Percentiles rank a stretch among this genome's conserved stretches.
These are phyloP conservation scores for Ladona fulva DNA, from an alignment of 1,140 invertebrate genomes.

Conservation along the genomic window DNA sequence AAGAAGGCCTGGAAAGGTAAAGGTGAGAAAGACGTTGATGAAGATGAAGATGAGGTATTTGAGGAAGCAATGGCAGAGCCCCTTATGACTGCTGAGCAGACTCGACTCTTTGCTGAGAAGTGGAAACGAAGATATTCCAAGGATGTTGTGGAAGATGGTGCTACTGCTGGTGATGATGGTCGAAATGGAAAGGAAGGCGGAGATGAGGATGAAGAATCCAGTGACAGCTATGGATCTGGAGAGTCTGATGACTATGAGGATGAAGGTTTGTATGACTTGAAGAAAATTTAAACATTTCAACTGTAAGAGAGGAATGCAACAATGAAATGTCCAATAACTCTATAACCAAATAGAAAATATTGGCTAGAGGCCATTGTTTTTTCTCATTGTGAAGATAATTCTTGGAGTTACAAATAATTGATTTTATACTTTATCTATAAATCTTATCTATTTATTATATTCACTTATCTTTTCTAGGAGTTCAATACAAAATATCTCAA, in stretches of 20 bases:
- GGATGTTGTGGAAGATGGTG: slow-evolving; percentile 23
- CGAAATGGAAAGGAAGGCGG: slow-evolving; percentile 19
- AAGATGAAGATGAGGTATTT: slow-evolving; percentile 48
- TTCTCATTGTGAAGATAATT: too few relatives aligned
- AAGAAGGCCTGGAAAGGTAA: neutral
- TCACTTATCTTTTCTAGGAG: too few relatives aligned
- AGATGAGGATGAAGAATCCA: slow-evolving; percentile 29
- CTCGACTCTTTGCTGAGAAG: slow-evolving; percentile 51
- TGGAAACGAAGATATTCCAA: slow-evolving; percentile 48
- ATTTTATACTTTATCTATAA: too few relatives aligned
- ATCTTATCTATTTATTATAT: too few relatives aligned
- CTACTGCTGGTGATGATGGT: slow-evolving; percentile 7
- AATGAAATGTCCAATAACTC: too few relatives aligned
- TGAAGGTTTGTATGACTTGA: slow-evolving; percentile 36
- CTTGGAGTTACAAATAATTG: too few relatives aligned
- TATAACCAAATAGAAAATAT: too few relatives aligned
- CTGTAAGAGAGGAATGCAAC: neutral
- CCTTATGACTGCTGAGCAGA: slow-evolving; percentile 51
- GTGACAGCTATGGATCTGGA: slow-evolving; percentile 16
- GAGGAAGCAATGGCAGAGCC: slow-evolving; percentile 51
- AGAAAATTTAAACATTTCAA: slow-evolving; percentile 30
- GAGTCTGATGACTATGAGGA: slow-evolving; percentile 10
- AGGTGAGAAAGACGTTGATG: slow-evolving; percentile 33
- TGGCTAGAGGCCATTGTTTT: too few relatives aligned
- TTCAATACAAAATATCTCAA: too few relatives aligned